These are phyloP conservation scores for Chloebia gouldiae DNA, from an alignment of 2,113 vertebrate species.

Conservation along the genomic window DNA sequence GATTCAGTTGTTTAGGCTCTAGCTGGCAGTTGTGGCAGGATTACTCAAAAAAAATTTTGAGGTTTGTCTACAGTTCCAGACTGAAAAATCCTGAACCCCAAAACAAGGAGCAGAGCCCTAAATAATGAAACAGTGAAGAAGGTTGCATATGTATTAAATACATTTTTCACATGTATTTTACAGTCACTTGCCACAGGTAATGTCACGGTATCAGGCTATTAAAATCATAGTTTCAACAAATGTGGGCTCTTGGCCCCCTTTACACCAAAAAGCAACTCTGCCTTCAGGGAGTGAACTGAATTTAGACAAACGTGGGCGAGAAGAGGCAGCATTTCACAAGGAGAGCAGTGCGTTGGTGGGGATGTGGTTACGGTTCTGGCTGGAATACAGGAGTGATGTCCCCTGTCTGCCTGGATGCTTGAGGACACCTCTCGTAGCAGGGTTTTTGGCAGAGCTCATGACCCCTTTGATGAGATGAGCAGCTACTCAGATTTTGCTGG, in stretches of 20 bases:
- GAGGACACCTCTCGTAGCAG: neutral
- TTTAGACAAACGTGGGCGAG: rapidly evolving
- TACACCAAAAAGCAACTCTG: neutral
- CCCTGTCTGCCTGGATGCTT: neutral
- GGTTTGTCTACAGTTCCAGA: neutral
- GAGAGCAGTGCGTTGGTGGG: rapidly evolving
- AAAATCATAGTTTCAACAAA: neutral
- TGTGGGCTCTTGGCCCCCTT: neutral
- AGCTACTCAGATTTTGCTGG: neutral
- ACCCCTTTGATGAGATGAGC: neutral
- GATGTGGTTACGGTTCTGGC: neutral
- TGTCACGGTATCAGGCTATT: neutral
- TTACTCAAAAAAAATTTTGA: neutral
- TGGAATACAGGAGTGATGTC: neutral
- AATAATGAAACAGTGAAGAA: neutral
- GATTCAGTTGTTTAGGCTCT: constrained; percentile 33
- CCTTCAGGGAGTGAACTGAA: neutral
- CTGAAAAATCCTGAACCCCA: neutral
- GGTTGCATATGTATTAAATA: neutral
- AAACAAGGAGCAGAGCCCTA: neutral
- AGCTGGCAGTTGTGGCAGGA: neutral
- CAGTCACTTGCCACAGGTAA: neutral
- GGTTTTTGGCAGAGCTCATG: neutral
- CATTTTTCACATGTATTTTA: neutral
- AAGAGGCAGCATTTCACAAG: neutral